Percentiles rank a stretch among this genome's conserved stretches.
Conservation (phyloP, 1,140 invertebrate genomes). For the Rhagoletis pomonella region DNA sequence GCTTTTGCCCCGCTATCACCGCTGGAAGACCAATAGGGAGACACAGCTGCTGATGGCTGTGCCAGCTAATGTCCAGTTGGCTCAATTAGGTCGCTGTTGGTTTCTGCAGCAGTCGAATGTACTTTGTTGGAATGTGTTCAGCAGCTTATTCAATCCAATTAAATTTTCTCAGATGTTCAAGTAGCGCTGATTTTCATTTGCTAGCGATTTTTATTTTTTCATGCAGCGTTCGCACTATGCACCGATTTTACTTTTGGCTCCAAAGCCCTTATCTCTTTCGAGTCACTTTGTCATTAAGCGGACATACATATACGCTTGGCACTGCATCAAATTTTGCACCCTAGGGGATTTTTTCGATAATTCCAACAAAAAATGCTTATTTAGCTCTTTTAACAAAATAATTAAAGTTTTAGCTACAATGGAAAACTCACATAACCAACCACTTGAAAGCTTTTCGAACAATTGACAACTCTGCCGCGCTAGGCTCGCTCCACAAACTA, state of each 20-base stretch:
- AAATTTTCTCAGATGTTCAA: neutral
- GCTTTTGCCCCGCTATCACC: neutral
- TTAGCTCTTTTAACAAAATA: slow-evolving; percentile 19
- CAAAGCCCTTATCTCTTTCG: neutral
- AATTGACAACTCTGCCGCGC: slow-evolving; percentile 10
- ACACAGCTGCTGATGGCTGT: neutral
- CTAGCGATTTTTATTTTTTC: neutral
- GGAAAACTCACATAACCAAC: slow-evolving; percentile 13
- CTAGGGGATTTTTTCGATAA: neutral
- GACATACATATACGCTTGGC: neutral
- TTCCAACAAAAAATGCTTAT: neutral
- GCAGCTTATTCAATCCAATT: slow-evolving; percentile 24
- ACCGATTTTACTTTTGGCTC: neutral
- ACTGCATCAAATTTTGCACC: neutral
- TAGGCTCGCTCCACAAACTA: neutral
- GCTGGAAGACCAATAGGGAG: neutral
- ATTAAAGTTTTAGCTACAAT: slow-evolving; percentile 28
- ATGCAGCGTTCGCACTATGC: neutral
- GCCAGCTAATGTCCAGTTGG: slow-evolving; percentile 8
- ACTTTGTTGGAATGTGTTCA: slow-evolving; percentile 39
- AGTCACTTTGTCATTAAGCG: neutral
- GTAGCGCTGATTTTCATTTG: neutral
- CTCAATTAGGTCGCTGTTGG: slow-evolving; percentile 9
- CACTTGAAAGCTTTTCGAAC: slow-evolving; percentile 29
- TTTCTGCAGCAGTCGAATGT: slow-evolving; percentile 26